Evolutionary conservation across 2,113 vertebrate genomes (phyloP).

Genomic region (Protobothrops mucrosquamatus): DNA sequence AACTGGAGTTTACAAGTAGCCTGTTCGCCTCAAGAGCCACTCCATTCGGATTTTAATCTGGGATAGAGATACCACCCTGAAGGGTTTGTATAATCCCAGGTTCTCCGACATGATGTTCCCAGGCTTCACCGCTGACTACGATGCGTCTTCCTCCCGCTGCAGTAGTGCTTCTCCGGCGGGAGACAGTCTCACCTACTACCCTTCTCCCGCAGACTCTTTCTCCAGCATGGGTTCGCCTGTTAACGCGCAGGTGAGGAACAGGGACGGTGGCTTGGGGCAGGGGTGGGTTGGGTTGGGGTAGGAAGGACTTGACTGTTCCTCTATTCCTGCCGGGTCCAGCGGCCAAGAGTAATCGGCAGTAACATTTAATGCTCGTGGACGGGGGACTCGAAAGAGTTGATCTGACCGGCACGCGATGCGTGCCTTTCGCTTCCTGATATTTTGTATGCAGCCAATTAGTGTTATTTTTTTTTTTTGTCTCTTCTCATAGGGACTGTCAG

Average conservation of each 20-base stretch:
- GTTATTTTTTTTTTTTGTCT: background rate
- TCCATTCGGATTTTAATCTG: slow-evolving; percentile 4
- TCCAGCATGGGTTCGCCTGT: slow-evolving; percentile 87
- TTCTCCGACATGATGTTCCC: slow-evolving; percentile 82
- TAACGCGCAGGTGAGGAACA: slow-evolving; percentile 81
- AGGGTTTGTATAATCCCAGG: slow-evolving; percentile 20
- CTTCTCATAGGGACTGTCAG: background rate
- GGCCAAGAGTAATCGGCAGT: background rate
- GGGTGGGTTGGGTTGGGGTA: background rate
- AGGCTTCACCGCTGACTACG: slow-evolving; percentile 84
- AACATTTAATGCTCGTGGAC: background rate
- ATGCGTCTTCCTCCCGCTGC: slow-evolving; percentile 89
- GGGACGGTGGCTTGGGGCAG: background rate
- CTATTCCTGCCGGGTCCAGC: background rate
- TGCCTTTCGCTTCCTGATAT: background rate
- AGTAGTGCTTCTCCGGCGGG: slow-evolving; percentile 89
- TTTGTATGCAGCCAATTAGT: background rate
- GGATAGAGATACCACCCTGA: background rate
- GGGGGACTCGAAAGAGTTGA: background rate
- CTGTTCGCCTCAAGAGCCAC: slow-evolving; percentile 11
- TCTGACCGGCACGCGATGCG: background rate
- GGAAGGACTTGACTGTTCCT: background rate
- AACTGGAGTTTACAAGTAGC: background rate
- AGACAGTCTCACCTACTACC: slow-evolving; percentile 83
- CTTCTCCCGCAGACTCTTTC: slow-evolving; percentile 86